Conservation (phyloP, 92 coral and sea anemone species). For the Zoanthus gigantus region DNA sequence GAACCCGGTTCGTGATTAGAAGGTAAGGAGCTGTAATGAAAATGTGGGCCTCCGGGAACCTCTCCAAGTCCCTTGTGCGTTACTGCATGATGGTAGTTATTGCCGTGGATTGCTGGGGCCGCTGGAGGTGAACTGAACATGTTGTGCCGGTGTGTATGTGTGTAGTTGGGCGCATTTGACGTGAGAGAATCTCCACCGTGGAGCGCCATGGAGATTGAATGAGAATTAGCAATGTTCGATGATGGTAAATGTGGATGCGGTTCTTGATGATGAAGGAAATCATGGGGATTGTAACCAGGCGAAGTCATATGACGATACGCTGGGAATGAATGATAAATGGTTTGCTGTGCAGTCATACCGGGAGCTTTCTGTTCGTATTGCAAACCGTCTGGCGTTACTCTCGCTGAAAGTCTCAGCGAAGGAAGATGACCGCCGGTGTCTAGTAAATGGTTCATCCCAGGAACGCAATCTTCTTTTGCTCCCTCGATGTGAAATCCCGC, state of each 20-base stretch:
- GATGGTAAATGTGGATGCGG: constrained; percentile 78
- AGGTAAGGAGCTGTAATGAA: constrained; percentile 83
- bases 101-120: constrained; percentile 81
- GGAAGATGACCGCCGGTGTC: constrained; percentile 90
- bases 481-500: constrained; percentile 72
- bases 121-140: constrained; percentile 81
- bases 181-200: constrained; percentile 81
- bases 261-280: constrained; percentile 88
- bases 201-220: constrained; percentile 75
- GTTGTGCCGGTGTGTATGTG: constrained; percentile 80
- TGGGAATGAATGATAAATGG: constrained; percentile 95
- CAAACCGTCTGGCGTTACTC: constrained; percentile 81
- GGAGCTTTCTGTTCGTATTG: constrained; percentile 90
- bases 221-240: constrained; percentile 79
- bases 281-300: constrained; percentile 86
- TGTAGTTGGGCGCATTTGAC: constrained; percentile 82
- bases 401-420: constrained; percentile 84
- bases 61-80: constrained; percentile 85
- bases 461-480: constrained; percentile 72
- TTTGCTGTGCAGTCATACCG: constrained; percentile 91
- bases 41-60: constrained; percentile 69
- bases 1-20: constrained; percentile 82
- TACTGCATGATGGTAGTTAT: constrained; percentile 89
- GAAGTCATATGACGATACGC: constrained; percentile 90
- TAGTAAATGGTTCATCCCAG: constrained; percentile 88